These are phyloP conservation scores for Pelodytes ibericus DNA, from an alignment of 2,797 vertebrate species.

Conservation along the genomic window DNA sequence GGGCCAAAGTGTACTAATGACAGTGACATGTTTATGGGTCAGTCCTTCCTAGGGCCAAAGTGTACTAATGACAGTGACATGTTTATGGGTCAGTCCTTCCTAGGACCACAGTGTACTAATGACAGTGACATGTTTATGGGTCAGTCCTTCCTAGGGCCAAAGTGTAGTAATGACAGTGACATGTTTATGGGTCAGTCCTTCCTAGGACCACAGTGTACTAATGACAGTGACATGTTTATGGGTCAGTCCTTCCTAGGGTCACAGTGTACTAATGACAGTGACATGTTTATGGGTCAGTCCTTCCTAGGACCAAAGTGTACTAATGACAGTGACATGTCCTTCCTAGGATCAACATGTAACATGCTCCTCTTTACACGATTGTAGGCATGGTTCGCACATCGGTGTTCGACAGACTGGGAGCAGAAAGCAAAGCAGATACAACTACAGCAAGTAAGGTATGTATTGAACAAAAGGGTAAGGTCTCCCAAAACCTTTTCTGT, in stretches of 20 bases:
- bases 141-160: no score
- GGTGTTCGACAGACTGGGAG: slow-evolving; percentile 89
- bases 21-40: not conserved
- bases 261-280: no score
- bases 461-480: no score
- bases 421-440: slow-evolving; percentile 80
- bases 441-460: slow-evolving; percentile 77
- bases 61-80: not conserved
- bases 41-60: not conserved
- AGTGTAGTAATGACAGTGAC: no score
- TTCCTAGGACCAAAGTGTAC: not conserved
- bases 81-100: not conserved
- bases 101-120: no score
- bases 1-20: not conserved
- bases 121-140: no score
- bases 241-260: no score
- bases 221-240: no score
- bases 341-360: no score
- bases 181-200: not conserved
- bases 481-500: no score
- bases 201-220: not conserved
- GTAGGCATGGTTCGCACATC: slow-evolving; percentile 82
- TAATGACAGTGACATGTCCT: not conserved
- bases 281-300: not conserved
- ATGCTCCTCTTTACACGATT: not conserved